Evolutionary conservation across 2,113 vertebrate genomes (phyloP), one percentile per base, ranked within the genome.

Genomic region (Synodontis membranacea): DNA sequence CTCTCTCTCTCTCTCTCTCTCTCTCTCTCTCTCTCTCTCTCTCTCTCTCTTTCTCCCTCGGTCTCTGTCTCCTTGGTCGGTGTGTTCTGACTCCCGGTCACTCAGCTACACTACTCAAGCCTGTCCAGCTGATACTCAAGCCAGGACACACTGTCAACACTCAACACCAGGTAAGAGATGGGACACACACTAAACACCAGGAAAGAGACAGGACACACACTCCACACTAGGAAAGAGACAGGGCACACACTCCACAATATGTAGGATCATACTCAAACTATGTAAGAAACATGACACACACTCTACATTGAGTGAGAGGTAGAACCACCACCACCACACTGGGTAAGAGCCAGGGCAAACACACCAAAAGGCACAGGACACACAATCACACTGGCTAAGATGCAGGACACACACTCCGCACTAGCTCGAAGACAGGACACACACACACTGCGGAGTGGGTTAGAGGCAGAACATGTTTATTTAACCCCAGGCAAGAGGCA

Each of bases 1-100:
- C n/a, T 83, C 76, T 28, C n/a, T 85, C 72, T 83, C 48, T 68
- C n/a, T 74, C 84, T 82, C 76, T 76, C 81, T 82, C 62, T 88
- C 56, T 85, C 23, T 62, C 25, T 89, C 19, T 85, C n/a, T 87
- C 21, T 76, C 42, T 34, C 11, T 75, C 34, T 81, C 39, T 87
- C 82, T 72, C 28, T 21, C 50, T 50, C 60, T 28, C 44, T 74
- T 44, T 72, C 58, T 89, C 48, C 72, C 21, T 81, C 64, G 52
- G 58, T 80, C 50, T 82, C 84, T 83, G 66, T 87, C 86, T 87
- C 83, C 80, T 81, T 88, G 3, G 58, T 83, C 66, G 70, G 79
- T 50, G 81, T 80, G 74, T 74, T 85, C 60, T 62, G 66, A 74
- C 83, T 87, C 83, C 75, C 15, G 68, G 82, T 81, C 70, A 60